Conservation (phyloP, 2,888 invertebrate species). For the Koerneria pararmatus region DNA sequence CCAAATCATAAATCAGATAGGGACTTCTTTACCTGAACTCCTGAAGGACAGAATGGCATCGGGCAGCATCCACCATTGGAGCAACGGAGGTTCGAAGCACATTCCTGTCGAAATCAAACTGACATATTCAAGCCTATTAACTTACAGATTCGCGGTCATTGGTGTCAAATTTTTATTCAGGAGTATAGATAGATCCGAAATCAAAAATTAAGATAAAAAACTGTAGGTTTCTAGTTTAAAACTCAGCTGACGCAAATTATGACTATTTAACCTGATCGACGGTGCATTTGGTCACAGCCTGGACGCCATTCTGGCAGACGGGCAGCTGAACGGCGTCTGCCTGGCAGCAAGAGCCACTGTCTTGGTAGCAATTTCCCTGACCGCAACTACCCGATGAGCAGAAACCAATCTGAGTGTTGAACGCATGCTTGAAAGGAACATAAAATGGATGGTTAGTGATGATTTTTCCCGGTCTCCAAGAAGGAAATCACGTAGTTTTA, state of each 20-base stretch:
- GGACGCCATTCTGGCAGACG: conserved; percentile 45
- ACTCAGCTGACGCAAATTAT: neutral
- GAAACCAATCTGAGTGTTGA: conserved; percentile 34
- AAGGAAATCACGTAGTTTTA: too few relatives aligned
- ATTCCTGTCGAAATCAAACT: conserved; percentile 32
- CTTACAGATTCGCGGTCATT: conserved; percentile 18
- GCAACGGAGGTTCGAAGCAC: conserved; percentile 52
- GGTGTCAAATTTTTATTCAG: too few relatives aligned
- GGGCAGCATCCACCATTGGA: conserved; percentile 57
- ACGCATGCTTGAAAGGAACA: too few relatives aligned
- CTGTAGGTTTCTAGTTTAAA: neutral
- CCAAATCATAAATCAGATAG: neutral
- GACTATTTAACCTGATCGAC: conserved; percentile 15
- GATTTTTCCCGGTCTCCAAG: too few relatives aligned
- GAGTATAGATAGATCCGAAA: too few relatives aligned
- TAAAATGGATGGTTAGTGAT: neutral
- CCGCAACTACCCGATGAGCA: conserved; percentile 39
- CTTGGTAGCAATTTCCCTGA: conserved; percentile 32
- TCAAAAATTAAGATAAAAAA: too few relatives aligned
- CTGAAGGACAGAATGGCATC: conserved; percentile 54
- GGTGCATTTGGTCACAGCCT: conserved; percentile 27
- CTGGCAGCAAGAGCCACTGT: conserved; percentile 46
- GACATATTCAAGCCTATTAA: conserved; percentile 3
- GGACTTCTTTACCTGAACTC: conserved; percentile 39
- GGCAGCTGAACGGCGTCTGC: conserved; percentile 39